Evolutionary conservation across 53 echinoderm and acorn worm genomes (phyloP), one percentile per base, ranked within the genome.

Genomic region (Patiria pectinifera): DNA sequence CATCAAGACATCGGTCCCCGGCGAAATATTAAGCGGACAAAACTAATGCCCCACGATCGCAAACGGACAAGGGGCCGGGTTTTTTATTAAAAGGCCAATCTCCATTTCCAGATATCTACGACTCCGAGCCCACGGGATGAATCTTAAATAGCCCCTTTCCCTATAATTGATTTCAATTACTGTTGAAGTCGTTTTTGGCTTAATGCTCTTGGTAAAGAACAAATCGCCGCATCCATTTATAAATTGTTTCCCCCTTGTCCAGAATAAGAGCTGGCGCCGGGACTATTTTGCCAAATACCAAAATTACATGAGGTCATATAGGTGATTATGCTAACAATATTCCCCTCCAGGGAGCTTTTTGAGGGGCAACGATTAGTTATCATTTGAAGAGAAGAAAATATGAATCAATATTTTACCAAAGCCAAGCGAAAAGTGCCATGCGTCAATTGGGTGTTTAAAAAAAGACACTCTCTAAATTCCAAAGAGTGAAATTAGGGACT

Each of bases 131-230:
- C 12, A 74, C 22, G 74, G 74, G 74, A 53, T 53, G 53, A 74
- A 74, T 23, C 22, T 74, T 74, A 23, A 74, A 74, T 24, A 74
- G 5, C 24, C 24, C 74, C 35, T 35, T 74, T 4, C 66, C 19
- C 22, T 10, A 5, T 74, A 74, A 74, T 74, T 74, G 74, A 74
- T 74, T 74, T 74, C 74, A 74, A 74, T 74, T 74, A 74, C 24
- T 74, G 22, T 74, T 74, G 66, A 66, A 66, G 66, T 66, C 66
- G 66, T 66, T 23, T 23, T 23, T 13, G 6, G 4, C 24, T 24
- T 18, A 21, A 21, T n/a, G 74, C 74, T 74, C 24, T 66, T 66
- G 66, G 24, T 23, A 23, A 74, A 24, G 74, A 74, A 74, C 74
- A 22, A 74, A 70, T 70, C 70, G 3, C 70, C 70, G 35, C 35